Evolutionary conservation across 2,888 invertebrate genomes (phyloP).

Genomic region (Pseudococcus jackbeardsleyi): DNA sequence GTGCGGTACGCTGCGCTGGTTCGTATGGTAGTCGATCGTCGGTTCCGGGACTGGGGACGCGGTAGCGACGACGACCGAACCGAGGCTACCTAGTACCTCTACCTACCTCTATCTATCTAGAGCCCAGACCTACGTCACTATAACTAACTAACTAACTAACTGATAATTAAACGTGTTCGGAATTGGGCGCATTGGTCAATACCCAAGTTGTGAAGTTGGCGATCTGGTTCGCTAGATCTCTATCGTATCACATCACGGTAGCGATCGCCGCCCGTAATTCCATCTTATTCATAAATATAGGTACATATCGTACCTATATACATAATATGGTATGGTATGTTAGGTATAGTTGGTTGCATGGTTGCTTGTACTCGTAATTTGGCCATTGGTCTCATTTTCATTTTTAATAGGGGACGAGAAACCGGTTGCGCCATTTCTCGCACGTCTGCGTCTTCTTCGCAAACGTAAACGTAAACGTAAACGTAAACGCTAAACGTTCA

Average conservation of each 20-base stretch:
- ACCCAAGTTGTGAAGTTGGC: not conserved
- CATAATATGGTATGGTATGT: too few species aligned
- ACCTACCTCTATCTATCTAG: too few species aligned
- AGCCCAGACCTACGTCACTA: not conserved
- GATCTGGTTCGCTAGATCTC: too few species aligned
- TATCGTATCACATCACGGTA: not conserved
- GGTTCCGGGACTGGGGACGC: not conserved
- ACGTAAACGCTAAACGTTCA: too few species aligned
- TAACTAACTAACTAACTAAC: too few species aligned
- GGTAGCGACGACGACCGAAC: not conserved
- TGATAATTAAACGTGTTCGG: not conserved
- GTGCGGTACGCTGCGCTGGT: too few species aligned
- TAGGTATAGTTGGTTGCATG: too few species aligned
- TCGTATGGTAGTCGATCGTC: not conserved
- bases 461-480: too few species aligned
- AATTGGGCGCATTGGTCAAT: not conserved
- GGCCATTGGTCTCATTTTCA: not conserved
- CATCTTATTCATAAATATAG: too few species aligned
- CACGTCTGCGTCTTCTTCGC: not conserved
- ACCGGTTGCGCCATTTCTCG: slow-evolving; percentile 1
- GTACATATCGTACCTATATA: too few species aligned
- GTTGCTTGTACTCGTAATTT: not conserved
- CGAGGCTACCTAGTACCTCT: not conserved
- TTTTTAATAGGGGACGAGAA: not conserved
- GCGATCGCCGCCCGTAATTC: not conserved